Base-by-base conservation (phyloP, 2,797 vertebrate genomes). In the Furcifer pardalis region DNA sequence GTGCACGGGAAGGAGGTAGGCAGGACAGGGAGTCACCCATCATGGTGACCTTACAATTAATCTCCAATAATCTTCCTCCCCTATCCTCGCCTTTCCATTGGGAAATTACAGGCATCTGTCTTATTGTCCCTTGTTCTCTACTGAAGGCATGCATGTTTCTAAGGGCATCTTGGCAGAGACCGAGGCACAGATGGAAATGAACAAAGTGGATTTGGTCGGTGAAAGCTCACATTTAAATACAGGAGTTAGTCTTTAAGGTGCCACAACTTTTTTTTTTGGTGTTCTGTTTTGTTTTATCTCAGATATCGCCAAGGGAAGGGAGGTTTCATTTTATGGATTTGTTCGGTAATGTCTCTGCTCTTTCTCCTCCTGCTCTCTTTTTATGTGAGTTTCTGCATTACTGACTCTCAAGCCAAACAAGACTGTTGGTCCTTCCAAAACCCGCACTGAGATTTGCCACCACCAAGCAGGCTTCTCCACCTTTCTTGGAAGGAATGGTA, bases 21-120 rank as follows among this genome's bases (percentile, higher is more conserved):
- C 2, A 60, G 63, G 63, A 15, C n/a, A 37, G 49, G 66, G 82
- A 62, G 37, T 63, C 77, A 63, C 83, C 46, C 42, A 27, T 40
- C 69, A 49, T 19, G 6, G 73, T 79, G 17, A 44, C 83, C 69
- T 42, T 37, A 2, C 77, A 66, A 66, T 85, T 74, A 80, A 85
- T 85, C 69, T 69, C 66, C 46, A n/a, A 32, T 35, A 30, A 13
- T 9, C 77, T 10, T 40, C 12, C 56, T n/a, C 17, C 19, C 7
- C n/a, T 44, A 49, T 15, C 30, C 2, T 6, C 56, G 19, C 44
- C 15, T 9, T 2, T 15, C 12, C 37, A 3, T 42, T 32, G 19
- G 30, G 27, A 42, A 62, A 79, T 13, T 40, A 3, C 7, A 32
- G 13, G 37, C 52, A 27, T n/a, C 19, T 1, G 8, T 46, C 72